A percentile compares a stretch with the other conserved stretches of the same genome.
phyloP scores from a whole-genome alignment of 2,888 invertebrate genomes.

The Syritta pipiens region DNA sequence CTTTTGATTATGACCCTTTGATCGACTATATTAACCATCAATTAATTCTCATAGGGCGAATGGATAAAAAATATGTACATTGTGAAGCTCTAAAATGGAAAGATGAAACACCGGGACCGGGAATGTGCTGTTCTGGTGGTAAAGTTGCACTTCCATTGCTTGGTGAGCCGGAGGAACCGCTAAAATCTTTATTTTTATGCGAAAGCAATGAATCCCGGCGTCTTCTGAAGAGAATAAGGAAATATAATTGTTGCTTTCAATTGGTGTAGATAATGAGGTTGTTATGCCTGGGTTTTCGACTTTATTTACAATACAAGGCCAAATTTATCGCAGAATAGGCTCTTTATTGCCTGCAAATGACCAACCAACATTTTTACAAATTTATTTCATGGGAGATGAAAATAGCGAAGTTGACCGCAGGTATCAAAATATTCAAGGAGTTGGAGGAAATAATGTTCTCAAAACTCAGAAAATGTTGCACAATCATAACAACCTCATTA shows the following conservation, averaged over 20 bases:
- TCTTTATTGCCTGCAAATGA: neutral
- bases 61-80: neutral
- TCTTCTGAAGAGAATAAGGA: neutral
- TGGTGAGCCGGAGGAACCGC: neutral
- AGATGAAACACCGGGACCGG: too few relatives aligned
- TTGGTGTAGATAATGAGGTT: neutral
- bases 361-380: neutral
- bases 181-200: neutral
- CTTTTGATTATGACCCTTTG: neutral
- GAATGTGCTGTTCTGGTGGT: too few relatives aligned
- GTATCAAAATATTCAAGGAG: neutral
- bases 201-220: neutral
- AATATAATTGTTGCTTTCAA: neutral
- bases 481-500: neutral
- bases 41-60: neutral
- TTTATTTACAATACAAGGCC: neutral
- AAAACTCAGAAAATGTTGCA: neutral
- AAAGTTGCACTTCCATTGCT: constrained; percentile 3
- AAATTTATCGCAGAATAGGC: neutral
- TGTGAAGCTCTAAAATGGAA: too few relatives aligned
- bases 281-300: neutral
- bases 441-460: neutral
- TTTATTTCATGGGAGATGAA: neutral
- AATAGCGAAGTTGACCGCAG: neutral
- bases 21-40: neutral